A percentile compares a stretch with the other conserved stretches of the same genome.
phyloP scores from a whole-genome alignment of 2,113 vertebrate genomes.

The Taxidea taxus region DNA sequence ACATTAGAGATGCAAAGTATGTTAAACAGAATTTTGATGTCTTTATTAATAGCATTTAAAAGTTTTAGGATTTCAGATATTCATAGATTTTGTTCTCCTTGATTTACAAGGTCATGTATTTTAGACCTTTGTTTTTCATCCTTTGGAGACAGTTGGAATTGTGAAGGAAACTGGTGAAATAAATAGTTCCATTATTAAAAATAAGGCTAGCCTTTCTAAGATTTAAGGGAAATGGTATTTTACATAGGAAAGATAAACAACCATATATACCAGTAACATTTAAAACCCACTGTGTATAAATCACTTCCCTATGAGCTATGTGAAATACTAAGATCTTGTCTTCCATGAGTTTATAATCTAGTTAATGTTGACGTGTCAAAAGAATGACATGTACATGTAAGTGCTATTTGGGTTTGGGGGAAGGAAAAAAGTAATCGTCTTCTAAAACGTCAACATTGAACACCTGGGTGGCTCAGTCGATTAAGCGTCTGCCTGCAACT shows the following conservation, averaged over 20 bases:
- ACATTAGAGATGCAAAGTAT: slow-evolving; percentile 77
- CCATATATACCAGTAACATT: neutral
- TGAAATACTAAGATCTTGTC: slow-evolving; percentile 10
- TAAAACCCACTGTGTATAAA: neutral
- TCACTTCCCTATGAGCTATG: neutral
- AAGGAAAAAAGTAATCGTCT: neutral
- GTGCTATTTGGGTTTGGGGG: neutral
- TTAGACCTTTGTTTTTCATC: slow-evolving; percentile 11
- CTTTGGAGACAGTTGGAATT: slow-evolving; percentile 7
- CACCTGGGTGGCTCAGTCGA: no score
- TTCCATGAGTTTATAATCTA: neutral
- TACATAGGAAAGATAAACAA: neutral
- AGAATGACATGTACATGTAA: neutral
- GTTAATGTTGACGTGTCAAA: neutral
- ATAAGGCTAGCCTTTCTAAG: neutral
- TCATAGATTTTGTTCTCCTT: slow-evolving; percentile 60
- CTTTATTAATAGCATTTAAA: slow-evolving; percentile 76
- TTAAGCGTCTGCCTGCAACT: neutral
- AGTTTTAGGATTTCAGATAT: slow-evolving; percentile 60
- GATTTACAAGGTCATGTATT: slow-evolving; percentile 65
- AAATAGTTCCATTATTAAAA: slow-evolving; percentile 19
- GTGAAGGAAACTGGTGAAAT: neutral
- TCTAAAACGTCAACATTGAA: neutral
- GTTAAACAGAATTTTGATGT: slow-evolving; percentile 76
- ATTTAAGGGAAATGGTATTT: neutral